Percentiles rank a stretch among this genome's conserved stretches.
Evolutionary conservation across 2,113 vertebrate species (phyloP).

Genomic region (Poecilia latipinna): DNA sequence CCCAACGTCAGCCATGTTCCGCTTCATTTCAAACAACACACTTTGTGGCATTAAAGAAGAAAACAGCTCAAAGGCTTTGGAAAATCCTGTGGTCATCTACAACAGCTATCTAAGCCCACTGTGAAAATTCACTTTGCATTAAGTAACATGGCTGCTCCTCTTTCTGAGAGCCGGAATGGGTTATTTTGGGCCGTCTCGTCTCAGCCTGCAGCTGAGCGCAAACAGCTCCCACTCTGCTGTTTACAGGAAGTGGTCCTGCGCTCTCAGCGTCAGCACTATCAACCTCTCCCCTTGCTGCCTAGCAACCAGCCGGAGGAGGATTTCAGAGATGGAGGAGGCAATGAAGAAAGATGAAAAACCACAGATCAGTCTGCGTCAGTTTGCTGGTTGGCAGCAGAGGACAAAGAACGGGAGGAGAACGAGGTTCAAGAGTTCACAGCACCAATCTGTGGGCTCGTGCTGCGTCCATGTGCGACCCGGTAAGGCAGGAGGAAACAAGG

Average conservation of each 20-base stretch:
- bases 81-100: constrained; percentile 30
- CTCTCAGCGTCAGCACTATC: constrained; percentile 57
- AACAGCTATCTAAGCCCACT: constrained; percentile 16
- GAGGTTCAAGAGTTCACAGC: constrained; percentile 29
- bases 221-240: constrained; percentile 61
- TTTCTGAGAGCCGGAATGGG: constrained; percentile 53
- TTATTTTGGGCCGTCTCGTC: constrained; percentile 74
- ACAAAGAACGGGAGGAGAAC: constrained; percentile 14
- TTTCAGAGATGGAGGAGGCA: constrained; percentile 23
- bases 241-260: constrained; percentile 69
- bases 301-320: constrained; percentile 63
- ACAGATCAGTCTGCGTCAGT: constrained; percentile 14
- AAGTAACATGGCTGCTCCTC: constrained; percentile 26
- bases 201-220: constrained; percentile 56
- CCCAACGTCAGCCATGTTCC: constrained; percentile 22
- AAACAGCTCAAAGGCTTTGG: constrained; percentile 30
- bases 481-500: not conserved
- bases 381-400: constrained; percentile 15
- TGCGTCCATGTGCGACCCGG: constrained; percentile 19
- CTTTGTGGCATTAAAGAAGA: constrained; percentile 30
- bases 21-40: constrained; percentile 30
- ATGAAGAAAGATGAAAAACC: constrained; percentile 6
- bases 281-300: constrained; percentile 70
- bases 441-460: constrained; percentile 10
- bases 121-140: constrained; percentile 35